Evolutionary conservation across 2,113 vertebrate species (phyloP), one percentile per base, ranked within the genome.

Genomic region (Tupaia tana): DNA sequence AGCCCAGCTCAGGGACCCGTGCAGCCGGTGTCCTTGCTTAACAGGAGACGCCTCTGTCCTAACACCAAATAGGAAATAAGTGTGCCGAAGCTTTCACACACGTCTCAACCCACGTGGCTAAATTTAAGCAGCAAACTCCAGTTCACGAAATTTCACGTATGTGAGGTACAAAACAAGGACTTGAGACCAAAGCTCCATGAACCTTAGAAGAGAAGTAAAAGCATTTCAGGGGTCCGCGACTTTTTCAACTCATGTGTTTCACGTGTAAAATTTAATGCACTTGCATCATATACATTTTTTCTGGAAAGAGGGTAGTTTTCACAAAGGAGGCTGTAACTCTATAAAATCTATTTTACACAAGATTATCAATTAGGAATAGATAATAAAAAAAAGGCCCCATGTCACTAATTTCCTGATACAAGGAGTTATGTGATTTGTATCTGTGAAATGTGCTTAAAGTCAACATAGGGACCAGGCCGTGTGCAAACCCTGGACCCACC

Each of bases 281-380:
- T 81, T 77, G 22, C 70, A 15, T 74, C 61, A 22, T 22, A 6
- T 64, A 1, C 24, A 69, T 52, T 15, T 20, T 9, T 31, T 54
- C 77, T 56, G 12, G 34, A 52, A 86, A 82, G 19, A 78, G 34
- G 18, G 34, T n/a, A 84, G 73, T 16, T 34, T 87, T 90, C 73
- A 81, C 86, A 69, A 83, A 92, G 6, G 15, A 10, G 3, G 67
- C 59, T 67, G 31, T 63, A 77, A 96, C 31, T 82, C 20, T 77
- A 59, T 24, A 70, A 89, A 92, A 54, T 43, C 25, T 19, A 88
- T 67, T 94, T 82, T 63, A 67, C 66, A 64, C 74, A 24, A 87
- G 22, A 16, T 27, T 34, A 70, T 64, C 29, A 24, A 61, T 83
- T 63, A 82, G 10, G 59, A 84, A 86, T 12, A 89, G 63, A 81